Base-by-base conservation (phyloP, 2,888 invertebrate genomes). In the Drosophila melanosoma region DNA sequence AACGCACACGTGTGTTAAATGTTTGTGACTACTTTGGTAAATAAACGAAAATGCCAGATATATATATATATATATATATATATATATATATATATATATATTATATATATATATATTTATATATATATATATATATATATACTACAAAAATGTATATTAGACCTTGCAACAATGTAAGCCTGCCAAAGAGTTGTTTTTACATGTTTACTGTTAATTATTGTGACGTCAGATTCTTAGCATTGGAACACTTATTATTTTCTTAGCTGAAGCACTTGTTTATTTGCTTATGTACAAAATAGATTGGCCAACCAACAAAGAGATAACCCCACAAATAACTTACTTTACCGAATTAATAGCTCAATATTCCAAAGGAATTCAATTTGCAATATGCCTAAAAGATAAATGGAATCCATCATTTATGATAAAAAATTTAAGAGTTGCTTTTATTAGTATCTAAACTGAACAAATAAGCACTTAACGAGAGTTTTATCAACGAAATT, bases 1-100 rank as follows among this genome's bases (percentile, higher is more conserved):
- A 54, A 54, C 73, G 71, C 71, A 85, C 82, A 85, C 87, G 87
- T 86, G 87, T 86, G 82, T 79, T 71, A 79, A 81, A 78, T 82
- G 72, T 35, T 71, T 58, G 36, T 54, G 48, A 20, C 49, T 66
- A 53, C 63, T 71, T 69, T 65, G 38, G 65, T 73, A 76, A 76
- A 74, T 81, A 79, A 74, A 69, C 36, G 57, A 77, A 77, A 74
- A 76, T 72, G 79, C 29, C 66, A 70, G 70, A 6, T 20, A 42
- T 15, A 69, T 35, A 59, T 2, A 54, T 11, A 49, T 2, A 38
- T 11, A 49, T 8, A 33, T 38, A 51, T 7, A 51, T 53, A 54
- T 3, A 60, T 23, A 68, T 5, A 53, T 7, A 58, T 15, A 51
- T 51, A 15, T 15, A 32, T 42, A 20, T 51, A 49, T 40, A 40